Evolutionary conservation across 2,113 vertebrate species (phyloP).

Genomic region (Prunella fulvescens): DNA sequence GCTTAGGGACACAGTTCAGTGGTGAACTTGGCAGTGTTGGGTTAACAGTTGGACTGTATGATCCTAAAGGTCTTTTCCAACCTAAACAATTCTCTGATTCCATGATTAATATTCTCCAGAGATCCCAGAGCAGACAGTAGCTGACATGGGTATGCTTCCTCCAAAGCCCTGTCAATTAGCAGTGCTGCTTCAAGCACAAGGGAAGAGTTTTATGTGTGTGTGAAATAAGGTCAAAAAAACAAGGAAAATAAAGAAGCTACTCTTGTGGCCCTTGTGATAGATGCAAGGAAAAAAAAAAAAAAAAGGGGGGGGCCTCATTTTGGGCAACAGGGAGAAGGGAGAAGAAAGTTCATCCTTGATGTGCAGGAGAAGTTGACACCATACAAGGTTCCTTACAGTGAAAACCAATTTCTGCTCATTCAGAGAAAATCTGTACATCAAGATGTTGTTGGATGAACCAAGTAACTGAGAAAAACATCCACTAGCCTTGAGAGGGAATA

Average conservation of each 20-base stretch:
- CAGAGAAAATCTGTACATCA: not conserved
- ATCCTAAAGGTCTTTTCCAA: not conserved
- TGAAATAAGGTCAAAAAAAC: not conserved
- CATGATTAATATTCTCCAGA: not conserved
- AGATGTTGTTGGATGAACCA: not conserved
- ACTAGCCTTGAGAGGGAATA: not conserved
- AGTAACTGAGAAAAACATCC: not conserved
- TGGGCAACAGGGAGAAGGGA: not conserved
- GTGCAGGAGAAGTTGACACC: rapidly evolving
- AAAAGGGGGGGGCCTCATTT: rapidly evolving
- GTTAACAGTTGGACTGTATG: not conserved
- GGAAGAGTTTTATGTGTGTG: too few species aligned
- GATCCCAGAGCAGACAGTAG: not conserved
- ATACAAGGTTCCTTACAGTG: not conserved
- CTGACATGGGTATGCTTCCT: not conserved
- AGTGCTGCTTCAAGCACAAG: not conserved
- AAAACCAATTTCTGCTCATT: not conserved
- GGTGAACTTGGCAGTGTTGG: not conserved
- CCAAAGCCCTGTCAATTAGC: not conserved
- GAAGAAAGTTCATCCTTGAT: not conserved
- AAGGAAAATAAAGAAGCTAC: not conserved
- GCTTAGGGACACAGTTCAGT: not conserved
- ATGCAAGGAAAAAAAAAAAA: not conserved
- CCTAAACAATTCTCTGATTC: not conserved
- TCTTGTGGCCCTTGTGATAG: not conserved